Conservation (phyloP, 1,140 invertebrate species). For the Neomicropteryx cornuta region DNA sequence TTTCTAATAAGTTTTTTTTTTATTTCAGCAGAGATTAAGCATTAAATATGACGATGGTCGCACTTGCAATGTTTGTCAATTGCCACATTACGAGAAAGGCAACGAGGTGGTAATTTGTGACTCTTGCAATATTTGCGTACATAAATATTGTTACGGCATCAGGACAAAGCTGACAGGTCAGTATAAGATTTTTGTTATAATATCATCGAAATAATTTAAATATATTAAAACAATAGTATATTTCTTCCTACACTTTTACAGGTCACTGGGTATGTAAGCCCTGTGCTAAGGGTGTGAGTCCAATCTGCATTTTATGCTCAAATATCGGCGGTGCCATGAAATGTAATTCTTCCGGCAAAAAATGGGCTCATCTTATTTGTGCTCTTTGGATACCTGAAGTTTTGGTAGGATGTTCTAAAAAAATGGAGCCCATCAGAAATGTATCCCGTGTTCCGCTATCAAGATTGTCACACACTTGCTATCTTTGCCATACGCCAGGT, state of each 20-base stretch:
- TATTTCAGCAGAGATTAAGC: slow-evolving; percentile 85
- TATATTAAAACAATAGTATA: no score
- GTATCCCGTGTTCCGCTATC: slow-evolving; percentile 93
- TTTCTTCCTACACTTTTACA: no score
- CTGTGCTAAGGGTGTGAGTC: slow-evolving; percentile 77
- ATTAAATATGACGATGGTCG: slow-evolving; percentile 98
- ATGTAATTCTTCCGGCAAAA: slow-evolving; percentile 81
- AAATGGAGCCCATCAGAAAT: slow-evolving; percentile 98
- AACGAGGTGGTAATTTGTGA: slow-evolving; percentile 99
- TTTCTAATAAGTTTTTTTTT: no score
- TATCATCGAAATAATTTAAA: no score
- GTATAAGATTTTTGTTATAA: slow-evolving; percentile 9
- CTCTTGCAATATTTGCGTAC: slow-evolving; percentile 97
- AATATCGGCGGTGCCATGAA: slow-evolving; percentile 97
- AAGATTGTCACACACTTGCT: slow-evolving; percentile 88
- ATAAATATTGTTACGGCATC: slow-evolving; percentile 98
- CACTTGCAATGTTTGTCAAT: slow-evolving; percentile 96
- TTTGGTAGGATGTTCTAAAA: slow-evolving; percentile 91
- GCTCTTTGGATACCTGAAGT: slow-evolving; percentile 99
- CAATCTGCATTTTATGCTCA: slow-evolving; percentile 90
- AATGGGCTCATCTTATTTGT: slow-evolving; percentile 98
- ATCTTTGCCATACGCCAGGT: slow-evolving; percentile 84
- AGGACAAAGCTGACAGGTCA: slow-evolving; percentile 81
- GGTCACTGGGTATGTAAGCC: slow-evolving; percentile 94
- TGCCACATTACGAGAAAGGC: slow-evolving; percentile 94